Percentiles rank a stretch among this genome's conserved stretches.
phyloP scores from a whole-genome alignment of 2,888 invertebrate species.

The Dynastes grantii region DNA sequence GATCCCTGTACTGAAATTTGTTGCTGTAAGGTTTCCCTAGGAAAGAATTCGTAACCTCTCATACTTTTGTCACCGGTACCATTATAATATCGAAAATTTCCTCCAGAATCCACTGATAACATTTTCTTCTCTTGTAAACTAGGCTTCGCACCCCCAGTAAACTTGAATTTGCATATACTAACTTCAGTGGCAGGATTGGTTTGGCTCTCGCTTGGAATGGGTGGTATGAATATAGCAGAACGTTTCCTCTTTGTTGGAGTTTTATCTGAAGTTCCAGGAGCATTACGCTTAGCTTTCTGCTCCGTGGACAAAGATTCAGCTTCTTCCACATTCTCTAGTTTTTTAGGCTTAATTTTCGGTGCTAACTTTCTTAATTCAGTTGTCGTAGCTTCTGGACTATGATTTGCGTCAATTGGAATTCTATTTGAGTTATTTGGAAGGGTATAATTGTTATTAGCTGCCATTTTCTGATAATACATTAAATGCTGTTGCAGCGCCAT shows the following conservation, averaged over 20 bases:
- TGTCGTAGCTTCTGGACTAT: slow-evolving; percentile 50
- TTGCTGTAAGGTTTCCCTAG: slow-evolving; percentile 80
- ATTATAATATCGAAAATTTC: slow-evolving; percentile 88
- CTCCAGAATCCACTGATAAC: slow-evolving; percentile 91
- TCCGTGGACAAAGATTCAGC: slow-evolving; percentile 71
- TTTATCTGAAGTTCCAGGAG: slow-evolving; percentile 65
- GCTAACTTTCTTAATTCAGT: slow-evolving; percentile 68
- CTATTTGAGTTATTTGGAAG: slow-evolving; percentile 63
- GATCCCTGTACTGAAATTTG: slow-evolving; percentile 73
- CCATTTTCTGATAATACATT: slow-evolving; percentile 83
- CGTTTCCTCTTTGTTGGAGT: slow-evolving; percentile 81
- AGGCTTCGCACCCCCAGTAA: slow-evolving; percentile 92
- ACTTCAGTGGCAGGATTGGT: slow-evolving; percentile 86
- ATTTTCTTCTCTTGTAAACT: slow-evolving; percentile 93
- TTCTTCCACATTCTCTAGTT: slow-evolving; percentile 59
- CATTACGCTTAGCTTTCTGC: slow-evolving; percentile 69
- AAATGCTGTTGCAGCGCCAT: slow-evolving; percentile 81
- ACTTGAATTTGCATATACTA: slow-evolving; percentile 92
- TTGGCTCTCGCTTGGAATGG: slow-evolving; percentile 83
- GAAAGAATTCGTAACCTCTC: slow-evolving; percentile 84
- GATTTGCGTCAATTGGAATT: slow-evolving; percentile 59
- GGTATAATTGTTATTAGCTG: slow-evolving; percentile 71
- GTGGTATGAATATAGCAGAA: slow-evolving; percentile 89
- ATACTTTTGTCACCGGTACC: slow-evolving; percentile 88
- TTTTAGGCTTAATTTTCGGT: slow-evolving; percentile 63